Base-by-base conservation (phyloP, 2,113 vertebrate species). In the Progne subis region DNA sequence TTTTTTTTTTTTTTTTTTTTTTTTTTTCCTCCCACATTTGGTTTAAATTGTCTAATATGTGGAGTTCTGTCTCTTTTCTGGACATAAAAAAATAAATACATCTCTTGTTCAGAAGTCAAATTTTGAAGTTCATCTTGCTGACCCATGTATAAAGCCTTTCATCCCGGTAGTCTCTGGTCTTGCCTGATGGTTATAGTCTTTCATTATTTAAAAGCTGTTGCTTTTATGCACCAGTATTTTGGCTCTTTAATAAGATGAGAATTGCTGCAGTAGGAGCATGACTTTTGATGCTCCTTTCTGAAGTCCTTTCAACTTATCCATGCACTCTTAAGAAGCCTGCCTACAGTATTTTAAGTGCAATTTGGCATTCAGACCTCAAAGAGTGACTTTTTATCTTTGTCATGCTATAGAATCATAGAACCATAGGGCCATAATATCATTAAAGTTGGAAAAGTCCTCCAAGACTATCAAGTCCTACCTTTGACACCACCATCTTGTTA, bases 1-100 rank as follows among this genome's bases (percentile, higher is more conserved):
- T 24, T n/a, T 0, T 23, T 60, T 50, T 1, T 24, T n/a, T 44
- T n/a, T 56, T 64, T 29, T 70, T 44, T 32, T 0, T 23, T 60
- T 50, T 1, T 24, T n/a, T 44, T n/a, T 56, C 60, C 24, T 55
- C 7, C 29, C 16, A 29, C 2, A 1, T 87, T 13, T 46, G 63
- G 14, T 41, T 92, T 6, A 6, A 32, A 7, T 56, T 68, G 4
- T 53, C 28, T 81, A 3, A 44, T 55, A 43, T 34, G 29, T 43
- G 20, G 29, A 68, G 3, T 68, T 92, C 39, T 39, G 10, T 37
- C 52, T 59, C 13, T 69, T 49, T 56, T 61, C 28, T 78, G 50
- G 19, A 31, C 16, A 19, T 52, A 81, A 80, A 25, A 26, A 72
- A 86, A 25, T 26, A 72, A 86, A 52, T 29, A 28, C 6, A 8